These are phyloP conservation scores for Endotricha flammealis DNA, from an alignment of 2,888 invertebrate genomes.

Conservation along the genomic window DNA sequence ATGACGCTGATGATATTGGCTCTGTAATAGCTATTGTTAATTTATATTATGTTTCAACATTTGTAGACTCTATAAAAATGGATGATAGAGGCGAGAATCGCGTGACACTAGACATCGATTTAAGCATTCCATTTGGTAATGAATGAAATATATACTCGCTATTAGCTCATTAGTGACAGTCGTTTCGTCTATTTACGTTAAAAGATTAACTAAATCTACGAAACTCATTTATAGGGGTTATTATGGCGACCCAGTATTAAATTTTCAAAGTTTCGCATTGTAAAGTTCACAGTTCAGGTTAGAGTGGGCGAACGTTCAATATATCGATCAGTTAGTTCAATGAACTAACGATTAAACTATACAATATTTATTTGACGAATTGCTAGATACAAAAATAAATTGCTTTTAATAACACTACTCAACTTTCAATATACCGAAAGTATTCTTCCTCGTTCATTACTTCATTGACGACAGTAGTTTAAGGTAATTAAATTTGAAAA, in stretches of 20 bases:
- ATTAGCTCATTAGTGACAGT: slow-evolving; percentile 30
- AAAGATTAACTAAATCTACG: slow-evolving; percentile 7
- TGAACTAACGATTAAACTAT: slow-evolving; percentile 23
- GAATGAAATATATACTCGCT: slow-evolving; percentile 28
- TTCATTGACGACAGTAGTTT: too few relatives aligned
- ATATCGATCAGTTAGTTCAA: slow-evolving; percentile 37
- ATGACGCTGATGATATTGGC: slow-evolving; percentile 5
- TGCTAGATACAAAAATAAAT: slow-evolving; percentile 29
- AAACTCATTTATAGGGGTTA: slow-evolving; percentile 8
- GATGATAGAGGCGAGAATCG: slow-evolving; percentile 24
- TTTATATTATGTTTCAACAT: slow-evolving; percentile 16
- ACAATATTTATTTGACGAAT: slow-evolving; percentile 28
- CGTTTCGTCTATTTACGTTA: slow-evolving; percentile 21
- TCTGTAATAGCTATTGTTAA: slow-evolving; percentile 14
- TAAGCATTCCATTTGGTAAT: slow-evolving; percentile 17
- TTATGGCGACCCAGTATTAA: slow-evolving; percentile 12
- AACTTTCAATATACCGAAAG: too few relatives aligned
- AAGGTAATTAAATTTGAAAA: too few relatives aligned
- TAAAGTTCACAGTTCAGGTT: slow-evolving; percentile 30
- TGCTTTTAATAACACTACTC: slow-evolving; percentile 2
- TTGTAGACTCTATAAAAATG: slow-evolving; percentile 18
- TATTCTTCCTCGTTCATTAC: too few relatives aligned
- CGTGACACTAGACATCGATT: slow-evolving; percentile 22
- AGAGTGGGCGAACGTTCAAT: slow-evolving; percentile 21
- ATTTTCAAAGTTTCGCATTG: slow-evolving; percentile 26